phyloP scores from a whole-genome alignment of 1,140 invertebrate genomes.

The Linepithema humile region DNA sequence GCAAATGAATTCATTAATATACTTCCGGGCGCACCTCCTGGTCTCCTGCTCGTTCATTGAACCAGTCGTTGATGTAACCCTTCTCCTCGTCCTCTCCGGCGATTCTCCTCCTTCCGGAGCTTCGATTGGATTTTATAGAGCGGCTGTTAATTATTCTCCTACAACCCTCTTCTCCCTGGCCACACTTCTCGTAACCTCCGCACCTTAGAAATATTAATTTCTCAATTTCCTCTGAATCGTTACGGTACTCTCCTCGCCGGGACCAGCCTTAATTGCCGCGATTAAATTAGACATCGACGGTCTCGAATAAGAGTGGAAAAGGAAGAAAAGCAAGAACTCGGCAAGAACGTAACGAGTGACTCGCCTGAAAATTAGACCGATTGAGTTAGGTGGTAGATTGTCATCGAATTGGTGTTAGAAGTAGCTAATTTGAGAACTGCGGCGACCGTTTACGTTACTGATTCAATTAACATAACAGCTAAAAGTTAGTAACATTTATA shows the following conservation, averaged over 20 bases:
- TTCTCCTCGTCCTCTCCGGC: background rate
- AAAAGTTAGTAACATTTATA: background rate
- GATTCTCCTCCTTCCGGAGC: slow-evolving; percentile 5
- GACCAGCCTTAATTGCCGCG: slow-evolving; percentile 66
- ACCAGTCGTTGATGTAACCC: slow-evolving; percentile 31
- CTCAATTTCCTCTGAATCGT: slow-evolving; percentile 66
- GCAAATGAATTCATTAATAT: slow-evolving; percentile 55
- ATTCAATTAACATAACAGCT: background rate
- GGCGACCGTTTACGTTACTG: background rate
- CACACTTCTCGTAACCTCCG: slow-evolving; percentile 12
- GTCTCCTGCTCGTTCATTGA: slow-evolving; percentile 55
- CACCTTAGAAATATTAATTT: slow-evolving; percentile 69
- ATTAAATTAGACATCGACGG: slow-evolving; percentile 73
- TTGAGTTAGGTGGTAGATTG: slow-evolving; percentile 26
- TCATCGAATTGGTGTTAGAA: slow-evolving; percentile 25
- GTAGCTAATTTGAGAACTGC: slow-evolving; percentile 14
- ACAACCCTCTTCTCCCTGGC: slow-evolving; percentile 36
- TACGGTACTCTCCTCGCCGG: slow-evolving; percentile 46
- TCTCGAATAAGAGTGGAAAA: slow-evolving; percentile 21
- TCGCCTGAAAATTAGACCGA: slow-evolving; percentile 41
- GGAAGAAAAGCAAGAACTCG: slow-evolving; percentile 41
- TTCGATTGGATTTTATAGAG: slow-evolving; percentile 68
- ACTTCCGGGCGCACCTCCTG: slow-evolving; percentile 20
- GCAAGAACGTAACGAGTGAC: slow-evolving; percentile 33
- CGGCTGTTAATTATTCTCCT: slow-evolving; percentile 67